These are phyloP conservation scores for Lasioglossum morio DNA, from an alignment of 2,888 invertebrate genomes.

Conservation along the genomic window DNA sequence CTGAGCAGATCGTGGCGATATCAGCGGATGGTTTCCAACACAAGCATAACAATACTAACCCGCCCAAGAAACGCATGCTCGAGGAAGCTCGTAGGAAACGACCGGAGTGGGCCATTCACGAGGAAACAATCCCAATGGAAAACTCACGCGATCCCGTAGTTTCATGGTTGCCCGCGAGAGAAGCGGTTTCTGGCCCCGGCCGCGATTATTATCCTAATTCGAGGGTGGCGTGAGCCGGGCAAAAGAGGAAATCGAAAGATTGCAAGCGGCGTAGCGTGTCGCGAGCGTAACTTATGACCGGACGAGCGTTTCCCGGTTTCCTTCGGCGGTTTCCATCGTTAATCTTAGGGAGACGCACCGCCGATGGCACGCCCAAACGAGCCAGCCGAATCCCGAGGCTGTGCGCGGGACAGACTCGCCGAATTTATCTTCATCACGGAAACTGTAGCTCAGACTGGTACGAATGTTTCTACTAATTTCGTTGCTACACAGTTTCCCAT, in stretches of 20 bases:
- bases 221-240: constrained; percentile 61
- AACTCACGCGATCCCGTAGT: constrained; percentile 69
- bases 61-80: constrained; percentile 12
- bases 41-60: constrained; percentile 7
- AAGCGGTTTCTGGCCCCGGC: constrained; percentile 8
- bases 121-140: constrained; percentile 41
- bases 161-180: constrained; percentile 39
- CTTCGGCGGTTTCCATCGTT: constrained; percentile 63
- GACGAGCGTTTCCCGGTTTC: constrained; percentile 55
- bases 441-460: constrained; percentile 20
- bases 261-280: constrained; percentile 58
- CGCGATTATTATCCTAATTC: constrained; percentile 70
- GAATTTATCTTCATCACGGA: constrained; percentile 62
- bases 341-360: constrained; percentile 56
- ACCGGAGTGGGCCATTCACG: constrained; percentile 14
- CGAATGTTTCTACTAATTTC: constrained; percentile 51
- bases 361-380: constrained; percentile 50
- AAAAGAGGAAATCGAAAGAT: constrained; percentile 58
- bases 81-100: not conserved
- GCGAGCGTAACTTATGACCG: constrained; percentile 53
- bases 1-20: constrained; percentile 24
- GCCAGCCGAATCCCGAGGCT: constrained; percentile 34
- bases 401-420: constrained; percentile 44
- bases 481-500: not conserved
- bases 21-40: constrained; percentile 23